These are phyloP conservation scores for Cephus spinipes DNA, from an alignment of 2,888 invertebrate species.

Conservation along the genomic window DNA sequence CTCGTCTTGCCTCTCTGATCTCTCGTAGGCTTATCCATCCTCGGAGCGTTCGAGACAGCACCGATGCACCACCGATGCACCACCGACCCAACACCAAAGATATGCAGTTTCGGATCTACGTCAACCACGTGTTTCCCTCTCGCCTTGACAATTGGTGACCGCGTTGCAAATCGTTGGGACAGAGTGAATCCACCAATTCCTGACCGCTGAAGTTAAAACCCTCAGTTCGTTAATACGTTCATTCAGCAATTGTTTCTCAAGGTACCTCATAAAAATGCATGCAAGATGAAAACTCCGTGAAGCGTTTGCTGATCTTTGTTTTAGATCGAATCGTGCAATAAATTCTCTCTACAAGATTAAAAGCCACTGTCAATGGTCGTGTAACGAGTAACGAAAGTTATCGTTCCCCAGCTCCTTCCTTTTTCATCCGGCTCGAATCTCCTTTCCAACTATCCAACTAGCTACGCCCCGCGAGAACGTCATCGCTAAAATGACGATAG, in stretches of 20 bases:
- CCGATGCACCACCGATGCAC: no score
- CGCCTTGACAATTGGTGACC: slow-evolving; percentile 4
- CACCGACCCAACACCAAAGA: no score
- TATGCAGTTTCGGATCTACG: no score
- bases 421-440: background rate
- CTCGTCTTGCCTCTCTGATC: background rate
- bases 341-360: background rate
- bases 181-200: background rate
- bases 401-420: background rate
- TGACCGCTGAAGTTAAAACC: background rate
- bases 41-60: background rate
- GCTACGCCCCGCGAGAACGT: background rate
- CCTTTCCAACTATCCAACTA: background rate
- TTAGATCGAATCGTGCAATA: background rate
- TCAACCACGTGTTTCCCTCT: no score
- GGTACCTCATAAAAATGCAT: background rate
- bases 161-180: background rate
- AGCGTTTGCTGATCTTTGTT: no score
- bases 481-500: no score
- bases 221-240: background rate
- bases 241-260: background rate
- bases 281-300: background rate
- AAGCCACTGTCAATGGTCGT: background rate
- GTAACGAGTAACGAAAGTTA: background rate
- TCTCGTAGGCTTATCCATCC: background rate